These are phyloP conservation scores for Xyliphius kryptos DNA, from an alignment of 2,113 vertebrate genomes.

Conservation along the genomic window DNA sequence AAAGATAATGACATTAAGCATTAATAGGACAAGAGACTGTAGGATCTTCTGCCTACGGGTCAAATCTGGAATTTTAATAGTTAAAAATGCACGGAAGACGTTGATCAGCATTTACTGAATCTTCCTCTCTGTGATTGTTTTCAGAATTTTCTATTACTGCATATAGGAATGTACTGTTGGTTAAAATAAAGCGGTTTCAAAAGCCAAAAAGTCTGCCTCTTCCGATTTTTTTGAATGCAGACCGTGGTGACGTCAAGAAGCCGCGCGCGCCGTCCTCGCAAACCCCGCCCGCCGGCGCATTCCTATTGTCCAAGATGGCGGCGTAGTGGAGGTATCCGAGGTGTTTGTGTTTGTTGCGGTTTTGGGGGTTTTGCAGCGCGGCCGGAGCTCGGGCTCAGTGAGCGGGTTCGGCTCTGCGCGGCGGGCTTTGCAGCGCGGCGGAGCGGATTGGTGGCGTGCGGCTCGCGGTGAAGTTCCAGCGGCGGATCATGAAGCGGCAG, in stretches of 20 bases:
- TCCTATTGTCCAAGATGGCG: slow-evolving; percentile 98
- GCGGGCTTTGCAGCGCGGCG: slow-evolving; percentile 10
- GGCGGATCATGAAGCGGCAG: neutral
- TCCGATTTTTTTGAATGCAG: too few species aligned
- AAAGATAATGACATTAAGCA: too few species aligned
- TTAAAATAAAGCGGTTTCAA: too few species aligned
- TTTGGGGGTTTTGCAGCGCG: neutral
- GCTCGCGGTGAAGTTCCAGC: slow-evolving; percentile 56
- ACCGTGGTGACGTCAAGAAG: slow-evolving; percentile 43
- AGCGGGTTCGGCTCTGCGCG: neutral
- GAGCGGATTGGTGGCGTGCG: neutral
- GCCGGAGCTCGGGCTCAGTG: neutral
- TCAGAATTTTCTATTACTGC: too few species aligned
- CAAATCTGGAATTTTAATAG: too few species aligned
- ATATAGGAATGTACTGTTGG: too few species aligned
- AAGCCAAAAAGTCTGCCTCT: too few species aligned
- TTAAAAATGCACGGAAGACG: too few species aligned
- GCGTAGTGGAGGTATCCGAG: slow-evolving; percentile 55
- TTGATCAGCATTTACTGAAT: too few species aligned
- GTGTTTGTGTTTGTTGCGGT: neutral
- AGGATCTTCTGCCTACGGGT: too few species aligned
- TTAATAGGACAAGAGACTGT: too few species aligned
- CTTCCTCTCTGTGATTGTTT: too few species aligned
- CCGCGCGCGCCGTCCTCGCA: slow-evolving; percentile 19
- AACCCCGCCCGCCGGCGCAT: slow-evolving; percentile 51